Evolutionary conservation across 2,797 vertebrate genomes (phyloP), one percentile per base, ranked within the genome.

Genomic region (Peromyscus melanophrys): DNA sequence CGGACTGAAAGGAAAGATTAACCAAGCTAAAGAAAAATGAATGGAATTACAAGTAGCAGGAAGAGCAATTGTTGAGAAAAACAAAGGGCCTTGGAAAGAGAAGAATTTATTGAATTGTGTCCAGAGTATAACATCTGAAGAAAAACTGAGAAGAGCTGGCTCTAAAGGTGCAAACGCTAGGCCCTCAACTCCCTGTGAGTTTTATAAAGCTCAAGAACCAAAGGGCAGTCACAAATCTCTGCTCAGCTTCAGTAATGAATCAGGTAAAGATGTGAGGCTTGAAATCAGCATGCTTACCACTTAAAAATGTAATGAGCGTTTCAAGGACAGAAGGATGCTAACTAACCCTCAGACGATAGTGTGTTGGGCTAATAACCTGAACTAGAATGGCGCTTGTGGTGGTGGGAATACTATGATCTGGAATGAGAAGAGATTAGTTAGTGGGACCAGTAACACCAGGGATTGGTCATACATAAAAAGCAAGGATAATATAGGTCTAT

Each of bases 61-160:
- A 85, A 88, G 23, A 92, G 46, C 14, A 85, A 65, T 40, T 61
- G 13, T 76, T 71, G 43, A 49, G 67, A 46, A 89, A 67, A 95
- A 77, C 13, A 19, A 84, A 86, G 14, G 27, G 77, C 46, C n/a
- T 94, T 78, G 34, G 73, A 90, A 49, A 46, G 57, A 93, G 92
- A 95, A 88, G 8, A 49, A 85, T 73, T 43, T 34, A 43, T 75
- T 95, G 90, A 94, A 86, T 86, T 90, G 52, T 82, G 40, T 96
- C 78, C 95, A 25, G 10, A 46, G 23, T 63, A 90, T 89, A 92
- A 17, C n/a, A 63, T 91, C 76, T 89, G 76, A 87, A 16, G 21
- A 90, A 92, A 86, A 67, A 52, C 25, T 40, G 16, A 82, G 59
- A 65, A 8, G 43, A 61, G 34, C 11, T 88, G 12, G 7, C 92